Evolutionary conservation across 2,113 vertebrate species (phyloP).

Genomic region (Pionites leucogaster): DNA sequence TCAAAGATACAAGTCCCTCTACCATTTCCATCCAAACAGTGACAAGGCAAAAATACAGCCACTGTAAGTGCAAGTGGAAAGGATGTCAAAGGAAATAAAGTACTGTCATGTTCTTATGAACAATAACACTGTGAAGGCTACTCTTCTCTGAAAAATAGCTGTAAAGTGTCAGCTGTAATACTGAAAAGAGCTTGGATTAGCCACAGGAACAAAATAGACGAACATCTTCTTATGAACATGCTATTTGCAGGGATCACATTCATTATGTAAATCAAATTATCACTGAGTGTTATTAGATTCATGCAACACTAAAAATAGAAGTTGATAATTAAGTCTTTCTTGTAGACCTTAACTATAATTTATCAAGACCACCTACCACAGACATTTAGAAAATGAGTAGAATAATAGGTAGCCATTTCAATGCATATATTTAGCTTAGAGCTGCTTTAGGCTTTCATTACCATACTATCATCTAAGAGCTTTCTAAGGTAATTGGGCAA

Average conservation of each 20-base stretch:
- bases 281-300: not conserved
- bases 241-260: not conserved
- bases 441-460: not conserved
- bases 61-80: not conserved
- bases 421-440: not conserved
- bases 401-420: not conserved
- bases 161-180: not conserved
- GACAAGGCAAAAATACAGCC: not conserved
- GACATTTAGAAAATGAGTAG: not conserved
- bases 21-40: not conserved
- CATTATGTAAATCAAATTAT: not conserved
- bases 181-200: not conserved
- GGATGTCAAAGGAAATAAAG: constrained; percentile 6
- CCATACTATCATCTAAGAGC: not conserved
- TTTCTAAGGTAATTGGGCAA: not conserved
- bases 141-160: not conserved
- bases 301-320: not conserved
- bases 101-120: not conserved
- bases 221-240: not conserved
- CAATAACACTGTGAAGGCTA: not conserved
- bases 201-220: not conserved
- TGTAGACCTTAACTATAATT: not conserved
- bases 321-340: not conserved
- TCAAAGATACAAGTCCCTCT: not conserved
- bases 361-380: not conserved